Percentiles rank a stretch among this genome's conserved stretches.
These are phyloP conservation scores for Spisula solida DNA, from an alignment of 2,888 invertebrate genomes.

Conservation along the genomic window DNA sequence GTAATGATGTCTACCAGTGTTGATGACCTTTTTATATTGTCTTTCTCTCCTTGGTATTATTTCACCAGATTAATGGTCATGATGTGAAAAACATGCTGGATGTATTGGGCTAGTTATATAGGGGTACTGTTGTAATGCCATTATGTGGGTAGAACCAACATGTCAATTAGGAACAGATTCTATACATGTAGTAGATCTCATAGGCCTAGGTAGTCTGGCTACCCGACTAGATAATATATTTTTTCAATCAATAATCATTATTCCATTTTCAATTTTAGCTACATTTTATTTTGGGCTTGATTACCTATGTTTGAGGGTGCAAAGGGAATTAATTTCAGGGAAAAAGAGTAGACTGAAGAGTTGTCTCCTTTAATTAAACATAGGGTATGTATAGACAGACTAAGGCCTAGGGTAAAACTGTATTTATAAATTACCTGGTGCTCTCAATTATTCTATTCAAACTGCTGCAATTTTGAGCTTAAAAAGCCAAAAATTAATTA, in stretches of 20 bases:
- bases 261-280: too few species aligned
- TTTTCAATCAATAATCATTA: too few species aligned
- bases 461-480: neutral
- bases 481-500: neutral
- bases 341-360: too few species aligned
- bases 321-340: too few species aligned
- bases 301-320: too few species aligned
- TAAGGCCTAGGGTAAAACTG: neutral
- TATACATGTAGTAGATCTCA: neutral
- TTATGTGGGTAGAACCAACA: neutral
- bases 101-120: neutral
- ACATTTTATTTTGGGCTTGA: too few species aligned
- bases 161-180: neutral
- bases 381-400: neutral
- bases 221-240: too few species aligned
- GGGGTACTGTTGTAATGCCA: neutral
- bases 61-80: slow-evolving; percentile 23
- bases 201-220: too few species aligned
- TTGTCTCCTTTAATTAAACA: too few species aligned
- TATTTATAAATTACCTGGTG: too few species aligned
- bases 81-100: slow-evolving; percentile 19
- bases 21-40: slow-evolving; percentile 25
- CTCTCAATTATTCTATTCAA: neutral
- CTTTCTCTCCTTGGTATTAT: neutral
- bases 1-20: neutral